Base-by-base conservation (phyloP, 1,140 invertebrate genomes). In the Drosophila sechellia region DNA sequence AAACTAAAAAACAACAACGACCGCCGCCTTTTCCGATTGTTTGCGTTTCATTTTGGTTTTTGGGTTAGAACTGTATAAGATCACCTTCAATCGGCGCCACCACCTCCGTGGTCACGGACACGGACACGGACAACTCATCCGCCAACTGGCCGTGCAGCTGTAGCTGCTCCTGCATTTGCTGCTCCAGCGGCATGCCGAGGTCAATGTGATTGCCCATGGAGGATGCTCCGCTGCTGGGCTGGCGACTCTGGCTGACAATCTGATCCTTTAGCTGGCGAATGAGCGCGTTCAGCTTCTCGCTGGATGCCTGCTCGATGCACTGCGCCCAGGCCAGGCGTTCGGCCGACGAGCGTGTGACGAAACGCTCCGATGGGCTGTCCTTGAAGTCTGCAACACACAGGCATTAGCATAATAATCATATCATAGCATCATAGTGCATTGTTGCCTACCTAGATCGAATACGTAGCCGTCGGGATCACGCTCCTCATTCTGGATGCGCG, bases 241-340 rank as follows among this genome's bases (percentile, higher is more conserved):
- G 48, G 39, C 25, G 52, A 92, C 95, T 77, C 94, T 93, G 39
- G 60, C 35, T 31, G 11, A 94, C 93, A 49, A 95, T 94, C 75
- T 94, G 93, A 75, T 95, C 93, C 56, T 94, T 93, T 10, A 97
- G 92, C 45, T 95, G 94, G 77, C 95, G 92, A 34, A 98, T 93
- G 91, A 97, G 95, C 71, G 95, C 94, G 79, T 96, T 94, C 90
- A 98, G 95, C 73, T 95, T 95, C 52, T 96, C 95, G 93, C 97
- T 98, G 71, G 97, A 97, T 2, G 97, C 96, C 61, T 95, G 93
- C 83, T 97, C 95, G 55, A 99, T 95, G 8, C 95, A 94, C 90
- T 97, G 95, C 61, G 98, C 94, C 98, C 98, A 99, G 49, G 95
- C 93, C 72, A 96, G 95, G 17, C 98, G 93, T 68, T 98, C 97